Percentiles rank a stretch among this genome's conserved stretches.
Evolutionary conservation across 2,113 vertebrate species (phyloP).

Genomic region (Helogale parvula): DNA sequence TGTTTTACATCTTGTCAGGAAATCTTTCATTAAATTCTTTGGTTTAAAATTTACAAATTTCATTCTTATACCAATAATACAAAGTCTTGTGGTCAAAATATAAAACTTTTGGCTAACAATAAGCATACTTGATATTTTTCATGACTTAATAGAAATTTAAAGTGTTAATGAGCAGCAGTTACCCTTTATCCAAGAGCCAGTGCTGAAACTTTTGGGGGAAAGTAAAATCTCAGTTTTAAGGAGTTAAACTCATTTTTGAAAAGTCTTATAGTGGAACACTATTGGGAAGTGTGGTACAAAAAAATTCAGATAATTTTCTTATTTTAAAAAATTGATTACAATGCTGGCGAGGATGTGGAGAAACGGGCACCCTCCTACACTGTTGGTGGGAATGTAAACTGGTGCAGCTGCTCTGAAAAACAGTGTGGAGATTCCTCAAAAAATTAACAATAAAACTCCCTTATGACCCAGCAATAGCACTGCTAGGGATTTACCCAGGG

Average conservation of each 20-base stretch:
- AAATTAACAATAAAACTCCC: too few species aligned
- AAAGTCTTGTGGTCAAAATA: background rate
- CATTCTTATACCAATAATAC: background rate
- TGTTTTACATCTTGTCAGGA: slow-evolving; percentile 24
- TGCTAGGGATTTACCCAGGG: too few species aligned
- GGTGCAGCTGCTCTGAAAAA: too few species aligned
- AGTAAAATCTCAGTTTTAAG: background rate
- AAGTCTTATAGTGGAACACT: background rate
- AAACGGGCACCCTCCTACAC: too few species aligned
- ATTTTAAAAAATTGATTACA: background rate
- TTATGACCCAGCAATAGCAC: too few species aligned
- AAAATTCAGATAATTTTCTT: background rate
- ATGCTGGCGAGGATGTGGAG: too few species aligned
- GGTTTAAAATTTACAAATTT: slow-evolving; percentile 20
- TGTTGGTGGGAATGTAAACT: too few species aligned
- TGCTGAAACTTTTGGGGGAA: background rate
- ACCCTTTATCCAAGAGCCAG: background rate
- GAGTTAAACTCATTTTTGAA: background rate
- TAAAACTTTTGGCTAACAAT: background rate
- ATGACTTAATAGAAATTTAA: background rate
- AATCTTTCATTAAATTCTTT: background rate
- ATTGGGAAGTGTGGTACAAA: background rate
- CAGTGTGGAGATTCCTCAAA: too few species aligned
- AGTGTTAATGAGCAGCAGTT: background rate
- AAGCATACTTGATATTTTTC: background rate